Base-by-base conservation (phyloP, 1,140 invertebrate genomes). In the Pseudomyrmex dendroicus region DNA sequence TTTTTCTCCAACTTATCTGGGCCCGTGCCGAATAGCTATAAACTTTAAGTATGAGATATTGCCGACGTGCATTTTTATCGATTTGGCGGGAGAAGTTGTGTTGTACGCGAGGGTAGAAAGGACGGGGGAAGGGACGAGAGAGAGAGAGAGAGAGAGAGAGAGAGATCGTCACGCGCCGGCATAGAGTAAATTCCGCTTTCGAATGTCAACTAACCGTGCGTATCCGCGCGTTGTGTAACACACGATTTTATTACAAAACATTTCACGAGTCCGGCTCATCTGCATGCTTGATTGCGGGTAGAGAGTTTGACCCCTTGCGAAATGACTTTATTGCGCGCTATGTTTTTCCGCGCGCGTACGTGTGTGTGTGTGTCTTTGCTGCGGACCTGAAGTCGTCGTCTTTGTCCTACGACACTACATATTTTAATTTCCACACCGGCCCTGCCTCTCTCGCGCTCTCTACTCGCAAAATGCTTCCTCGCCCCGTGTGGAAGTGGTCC, bases 41-140 rank as follows among this genome's bases (percentile, higher is more conserved):
- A 87, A 87, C 84, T 87, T 86, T 86, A 87, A 87, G 76, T 66
- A 84, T 80, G 85, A 87, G 85, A 86, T 87, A 86, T 57, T 56
- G 54, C 74, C 52, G 12, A 20, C 54, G 22, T 12, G 48, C 70
- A 62, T 82, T 76, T 80, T 74, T 76, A 48, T 64, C 68, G 74
- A 59, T 73, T 35, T 64, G 66, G 17, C 35, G 35, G 35, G 35
- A 35, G 35, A 35, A 35, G 35, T 35, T 35, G 35, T 35, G 35
- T 35, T 35, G 35, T 35, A 5, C 35, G 35, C 35, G 35, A 35
- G 35, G 25, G 25, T 2, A 2, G 25, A 25, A 25, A 3, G 25
- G 3, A 25, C 25, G 20, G 25, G 25, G 35, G 35, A 2, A 2
- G 22, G 22, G 2, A 25, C 22, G 35, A 35, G 35, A 35, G 35